Percentiles rank a stretch among this genome's conserved stretches.
Evolutionary conservation across 2,888 invertebrate species (phyloP).

Genomic region (Petrolisthes cinctipes): DNA sequence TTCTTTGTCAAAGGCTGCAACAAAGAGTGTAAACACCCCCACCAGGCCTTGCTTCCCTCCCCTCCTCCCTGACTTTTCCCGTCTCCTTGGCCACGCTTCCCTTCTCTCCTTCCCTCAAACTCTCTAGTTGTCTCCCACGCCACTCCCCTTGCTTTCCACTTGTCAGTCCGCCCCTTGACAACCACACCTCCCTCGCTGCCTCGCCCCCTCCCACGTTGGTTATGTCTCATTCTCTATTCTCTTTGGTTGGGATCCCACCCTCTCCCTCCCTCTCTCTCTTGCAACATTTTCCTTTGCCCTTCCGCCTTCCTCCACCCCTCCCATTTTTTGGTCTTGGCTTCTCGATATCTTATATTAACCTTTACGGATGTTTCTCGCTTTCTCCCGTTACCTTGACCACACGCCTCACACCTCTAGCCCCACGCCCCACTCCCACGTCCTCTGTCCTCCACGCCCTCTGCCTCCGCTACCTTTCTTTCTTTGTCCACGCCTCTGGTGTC

Average conservation of each 20-base stretch:
- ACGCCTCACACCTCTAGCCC: background rate
- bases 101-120: background rate
- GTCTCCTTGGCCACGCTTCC: background rate
- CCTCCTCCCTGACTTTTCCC: background rate
- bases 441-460: constrained; percentile 7
- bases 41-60: background rate
- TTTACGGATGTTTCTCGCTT: background rate
- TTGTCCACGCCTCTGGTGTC: too few species aligned
- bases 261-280: too few species aligned
- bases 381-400: background rate
- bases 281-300: too few species aligned
- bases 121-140: background rate
- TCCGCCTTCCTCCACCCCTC: background rate
- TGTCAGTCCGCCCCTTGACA: background rate
- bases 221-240: too few species aligned
- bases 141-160: background rate
- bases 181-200: background rate
- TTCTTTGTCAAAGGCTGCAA: too few species aligned
- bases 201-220: too few species aligned
- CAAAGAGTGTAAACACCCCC: background rate
- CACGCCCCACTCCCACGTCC: constrained; percentile 1
- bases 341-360: background rate
- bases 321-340: background rate
- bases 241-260: too few species aligned
- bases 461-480: too few species aligned